Conservation (phyloP, 2,888 invertebrate genomes). For the Napeogenes sylphis region DNA sequence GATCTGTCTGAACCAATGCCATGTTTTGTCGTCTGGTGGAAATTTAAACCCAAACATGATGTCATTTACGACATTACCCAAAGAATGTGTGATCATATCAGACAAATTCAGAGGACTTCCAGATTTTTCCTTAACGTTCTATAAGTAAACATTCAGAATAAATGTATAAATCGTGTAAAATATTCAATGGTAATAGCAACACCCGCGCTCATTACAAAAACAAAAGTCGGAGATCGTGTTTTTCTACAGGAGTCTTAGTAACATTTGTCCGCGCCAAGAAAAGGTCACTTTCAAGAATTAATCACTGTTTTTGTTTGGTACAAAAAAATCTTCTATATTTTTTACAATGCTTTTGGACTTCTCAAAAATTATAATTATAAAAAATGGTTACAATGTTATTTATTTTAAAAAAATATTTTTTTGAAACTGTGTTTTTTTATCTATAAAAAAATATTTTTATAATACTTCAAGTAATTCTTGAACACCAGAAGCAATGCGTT, state of each 20-base stretch:
- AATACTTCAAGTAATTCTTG: conserved; percentile 79
- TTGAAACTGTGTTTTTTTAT: not conserved
- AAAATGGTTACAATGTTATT: conserved; percentile 5
- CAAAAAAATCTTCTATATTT: conserved; percentile 31
- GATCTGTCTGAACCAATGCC: conserved; percentile 85
- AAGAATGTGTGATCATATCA: conserved; percentile 79
- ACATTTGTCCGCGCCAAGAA: conserved; percentile 52
- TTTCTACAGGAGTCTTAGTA: conserved; percentile 36
- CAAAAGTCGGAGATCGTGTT: conserved; percentile 37
- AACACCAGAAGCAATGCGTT: conserved; percentile 80
- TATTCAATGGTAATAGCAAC: conserved; percentile 5
- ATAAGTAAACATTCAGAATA: conserved; percentile 36
- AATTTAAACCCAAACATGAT: conserved; percentile 88
- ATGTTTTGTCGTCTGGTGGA: conserved; percentile 82
- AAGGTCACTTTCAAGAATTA: conserved; percentile 53
- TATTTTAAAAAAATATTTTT: not conserved
- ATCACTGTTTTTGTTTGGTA: conserved; percentile 38
- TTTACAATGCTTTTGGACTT: conserved; percentile 11
- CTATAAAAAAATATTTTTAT: not conserved
- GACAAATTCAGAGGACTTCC: conserved; percentile 68
- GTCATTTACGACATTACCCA: conserved; percentile 87
- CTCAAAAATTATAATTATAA: conserved; percentile 14
- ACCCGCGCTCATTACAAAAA: conserved; percentile 36
- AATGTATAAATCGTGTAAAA: conserved; percentile 23
- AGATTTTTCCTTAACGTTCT: conserved; percentile 51